phyloP scores from a whole-genome alignment of 1,140 invertebrate species.

The Drosophila teissieri region DNA sequence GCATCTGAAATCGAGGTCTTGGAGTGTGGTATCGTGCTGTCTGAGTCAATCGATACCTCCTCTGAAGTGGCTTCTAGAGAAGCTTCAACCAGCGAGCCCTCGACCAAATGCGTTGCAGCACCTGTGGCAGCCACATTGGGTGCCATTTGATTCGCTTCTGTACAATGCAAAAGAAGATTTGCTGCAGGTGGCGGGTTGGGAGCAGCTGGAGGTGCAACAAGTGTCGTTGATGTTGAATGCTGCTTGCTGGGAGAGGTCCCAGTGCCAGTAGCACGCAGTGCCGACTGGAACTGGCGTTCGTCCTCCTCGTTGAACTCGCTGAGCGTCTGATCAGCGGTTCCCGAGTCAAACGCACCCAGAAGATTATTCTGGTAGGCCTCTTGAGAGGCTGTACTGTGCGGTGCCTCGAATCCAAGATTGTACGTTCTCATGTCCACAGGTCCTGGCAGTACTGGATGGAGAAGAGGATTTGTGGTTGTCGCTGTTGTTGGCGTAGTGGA shows the following conservation, averaged over 20 bases:
- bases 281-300: conserved; percentile 90
- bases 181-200: conserved; percentile 4
- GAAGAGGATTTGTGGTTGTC: conserved; percentile 32
- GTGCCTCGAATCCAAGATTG: conserved; percentile 87
- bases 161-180: conserved; percentile 48
- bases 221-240: conserved; percentile 3
- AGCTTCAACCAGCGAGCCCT: conserved; percentile 56
- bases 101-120: conserved; percentile 45
- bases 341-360: conserved; percentile 87
- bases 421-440: conserved; percentile 95
- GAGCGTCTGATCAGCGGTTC: conserved; percentile 88
- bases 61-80: conserved; percentile 79
- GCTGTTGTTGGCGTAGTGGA: conserved; percentile 7
- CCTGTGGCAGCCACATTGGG: conserved; percentile 24
- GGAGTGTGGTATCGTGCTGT: conserved; percentile 85
- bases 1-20: conserved; percentile 90
- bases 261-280: conserved; percentile 87
- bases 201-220: background rate
- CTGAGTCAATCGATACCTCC: conserved; percentile 85
- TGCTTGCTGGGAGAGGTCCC: conserved; percentile 54
- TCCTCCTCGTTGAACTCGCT: conserved; percentile 91
- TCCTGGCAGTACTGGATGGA: conserved; percentile 89
- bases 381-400: conserved; percentile 84
- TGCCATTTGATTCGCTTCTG: conserved; percentile 66
- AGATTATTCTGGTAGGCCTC: conserved; percentile 88